Conservation (phyloP, 2,113 vertebrate species). For the Dicaeum eximium region DNA sequence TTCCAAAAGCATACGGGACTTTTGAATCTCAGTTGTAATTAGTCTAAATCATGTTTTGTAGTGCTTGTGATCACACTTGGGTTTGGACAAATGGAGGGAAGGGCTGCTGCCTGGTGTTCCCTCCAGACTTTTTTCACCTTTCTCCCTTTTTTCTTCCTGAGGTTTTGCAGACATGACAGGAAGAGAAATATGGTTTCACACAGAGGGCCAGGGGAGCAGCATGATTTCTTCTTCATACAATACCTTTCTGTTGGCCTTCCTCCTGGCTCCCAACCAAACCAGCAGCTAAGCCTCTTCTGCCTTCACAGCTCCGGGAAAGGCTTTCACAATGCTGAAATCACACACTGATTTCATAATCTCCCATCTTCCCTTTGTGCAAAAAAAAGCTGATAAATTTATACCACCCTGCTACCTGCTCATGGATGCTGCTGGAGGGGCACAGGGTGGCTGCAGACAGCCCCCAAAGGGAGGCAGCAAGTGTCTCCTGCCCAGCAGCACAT, state of each 20-base stretch:
- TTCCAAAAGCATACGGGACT: background rate
- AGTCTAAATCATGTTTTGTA: background rate
- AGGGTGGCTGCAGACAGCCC: background rate
- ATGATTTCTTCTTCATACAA: background rate
- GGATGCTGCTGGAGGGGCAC: rapidly evolving
- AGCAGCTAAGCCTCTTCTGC: background rate
- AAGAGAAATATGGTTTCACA: rapidly evolving
- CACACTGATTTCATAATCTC: background rate
- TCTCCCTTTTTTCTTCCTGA: background rate
- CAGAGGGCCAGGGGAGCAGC: background rate
- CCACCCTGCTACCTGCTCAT: background rate
- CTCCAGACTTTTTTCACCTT: background rate
- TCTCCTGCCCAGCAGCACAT: rapidly evolving
- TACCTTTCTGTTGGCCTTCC: background rate
- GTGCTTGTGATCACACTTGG: background rate
- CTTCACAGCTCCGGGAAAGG: background rate
- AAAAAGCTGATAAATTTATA: background rate
- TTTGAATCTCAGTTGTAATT: background rate
- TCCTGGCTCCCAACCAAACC: background rate
- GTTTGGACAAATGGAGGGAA: background rate
- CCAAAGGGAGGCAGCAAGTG: rapidly evolving
- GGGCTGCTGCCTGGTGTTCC: background rate
- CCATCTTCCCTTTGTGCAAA: background rate
- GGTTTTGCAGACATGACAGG: background rate
- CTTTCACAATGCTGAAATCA: background rate